Base-by-base conservation (phyloP, 2,113 vertebrate genomes). In the Acanthisitta chloris region DNA sequence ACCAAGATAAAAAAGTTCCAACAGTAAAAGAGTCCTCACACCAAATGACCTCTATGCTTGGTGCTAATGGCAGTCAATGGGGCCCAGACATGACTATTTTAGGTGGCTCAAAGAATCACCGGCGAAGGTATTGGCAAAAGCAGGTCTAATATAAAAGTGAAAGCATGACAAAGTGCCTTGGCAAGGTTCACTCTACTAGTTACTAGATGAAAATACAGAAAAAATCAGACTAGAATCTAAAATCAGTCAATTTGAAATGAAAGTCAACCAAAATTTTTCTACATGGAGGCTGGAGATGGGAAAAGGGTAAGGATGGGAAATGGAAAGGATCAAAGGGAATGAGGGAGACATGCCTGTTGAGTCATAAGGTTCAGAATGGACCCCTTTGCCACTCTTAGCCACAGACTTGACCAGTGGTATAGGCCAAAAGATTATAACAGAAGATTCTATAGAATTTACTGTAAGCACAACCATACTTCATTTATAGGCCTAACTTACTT, bases 1-100 rank as follows among this genome's bases (percentile, higher is more conserved):
- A 25, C 36, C 57, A n/a, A 19, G 62, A 64, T 86, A 28, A 33
- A 17, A 45, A n/a, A 43, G 18, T 3, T 7, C 3, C 14, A 42
- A 16, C 20, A 7, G 71, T 64, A 64, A 40, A 21, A 21, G 33
- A 46, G 6, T 40, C 17, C 45, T 82, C 9, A 31, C 34, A 85
- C 10, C 57, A 49, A 25, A 73, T 58, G 58, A 36, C 0, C 1
- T 4, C 24, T 2, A 1, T 12, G 33, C 8, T 62, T 14, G 5
- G 14, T 8, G 57, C 13, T 25, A 43, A 4, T 3, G 2, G 31
- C 49, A 73, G 36, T 15, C 4, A 2, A 14, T 17, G 19, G n/a
- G 19, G 12, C n/a, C 25, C 5, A 17, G 19, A 31, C 52, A 16
- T 14, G 7, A 28, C 10, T 51, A 38, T 18, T 21, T 74, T 14